A percentile compares a stretch with the other conserved stretches of the same genome.
phyloP scores from a whole-genome alignment of 2,888 invertebrate species.

The Scaptomyza cyrtandrae region DNA sequence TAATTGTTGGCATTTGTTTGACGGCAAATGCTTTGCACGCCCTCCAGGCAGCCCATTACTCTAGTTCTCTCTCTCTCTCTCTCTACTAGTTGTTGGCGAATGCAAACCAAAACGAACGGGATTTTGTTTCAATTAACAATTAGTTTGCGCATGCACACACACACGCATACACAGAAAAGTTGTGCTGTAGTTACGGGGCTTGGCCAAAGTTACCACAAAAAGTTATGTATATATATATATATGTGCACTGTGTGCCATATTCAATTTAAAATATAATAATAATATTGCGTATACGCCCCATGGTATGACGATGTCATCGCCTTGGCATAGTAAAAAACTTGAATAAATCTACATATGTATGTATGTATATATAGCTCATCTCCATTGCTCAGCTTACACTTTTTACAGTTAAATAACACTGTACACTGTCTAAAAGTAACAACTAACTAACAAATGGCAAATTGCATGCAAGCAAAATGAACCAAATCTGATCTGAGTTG shows the following conservation, averaged over 20 bases:
- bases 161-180: slow-evolving; percentile 27
- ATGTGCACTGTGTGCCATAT: slow-evolving; percentile 33
- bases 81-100: slow-evolving; percentile 3
- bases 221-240: slow-evolving; percentile 24
- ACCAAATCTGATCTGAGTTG: slow-evolving; percentile 37
- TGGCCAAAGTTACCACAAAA: slow-evolving; percentile 45
- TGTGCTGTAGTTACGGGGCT: slow-evolving; percentile 27
- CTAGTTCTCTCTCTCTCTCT: background rate
- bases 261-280: slow-evolving; percentile 59
- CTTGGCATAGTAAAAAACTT: slow-evolving; percentile 10
- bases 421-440: no score
- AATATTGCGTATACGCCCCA: slow-evolving; percentile 49
- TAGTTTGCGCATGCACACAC: slow-evolving; percentile 44
- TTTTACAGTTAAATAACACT: background rate
- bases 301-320: slow-evolving; percentile 11
- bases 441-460: slow-evolving; percentile 18
- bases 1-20: slow-evolving; percentile 77
- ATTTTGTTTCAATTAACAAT: slow-evolving; percentile 77
- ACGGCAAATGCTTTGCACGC: slow-evolving; percentile 47
- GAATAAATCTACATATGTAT: background rate
- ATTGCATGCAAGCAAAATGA: slow-evolving; percentile 24
- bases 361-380: slow-evolving; percentile 13
- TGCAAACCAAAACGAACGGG: slow-evolving; percentile 29
- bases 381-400: slow-evolving; percentile 5
- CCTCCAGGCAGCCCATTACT: slow-evolving; percentile 8